Percentiles rank a stretch among this genome's conserved stretches.
phyloP scores from a whole-genome alignment of 2,888 invertebrate species.

The Nomada hirtipes region DNA sequence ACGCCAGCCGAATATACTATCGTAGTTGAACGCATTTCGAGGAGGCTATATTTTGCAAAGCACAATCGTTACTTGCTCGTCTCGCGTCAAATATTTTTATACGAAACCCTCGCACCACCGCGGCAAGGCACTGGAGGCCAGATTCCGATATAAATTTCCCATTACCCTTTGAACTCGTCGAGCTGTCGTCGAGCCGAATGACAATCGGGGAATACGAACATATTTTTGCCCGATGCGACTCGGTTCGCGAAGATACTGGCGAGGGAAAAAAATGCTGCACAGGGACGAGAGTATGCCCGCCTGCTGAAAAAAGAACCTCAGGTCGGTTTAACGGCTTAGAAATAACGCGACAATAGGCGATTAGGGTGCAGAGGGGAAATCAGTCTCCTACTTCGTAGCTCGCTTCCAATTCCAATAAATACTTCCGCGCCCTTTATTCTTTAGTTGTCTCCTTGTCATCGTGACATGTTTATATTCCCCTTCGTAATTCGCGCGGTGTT shows the following conservation, averaged over 20 bases:
- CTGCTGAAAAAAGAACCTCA: constrained; percentile 25
- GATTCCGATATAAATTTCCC: constrained; percentile 1
- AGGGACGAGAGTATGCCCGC: constrained; percentile 3
- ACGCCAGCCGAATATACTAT: background rate
- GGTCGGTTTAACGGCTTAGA: constrained; percentile 74
- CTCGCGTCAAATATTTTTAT: constrained; percentile 7
- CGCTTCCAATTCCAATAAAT: constrained; percentile 69
- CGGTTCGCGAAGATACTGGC: background rate
- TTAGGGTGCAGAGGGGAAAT: constrained; percentile 53
- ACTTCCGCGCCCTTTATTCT: constrained; percentile 60
- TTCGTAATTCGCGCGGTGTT: background rate
- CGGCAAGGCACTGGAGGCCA: too few species aligned
- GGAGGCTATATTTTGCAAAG: background rate
- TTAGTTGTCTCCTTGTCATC: constrained; percentile 41
- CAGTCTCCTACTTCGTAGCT: constrained; percentile 15
- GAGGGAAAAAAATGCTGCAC: background rate
- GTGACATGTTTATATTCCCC: constrained; percentile 52
- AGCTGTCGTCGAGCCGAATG: too few species aligned
- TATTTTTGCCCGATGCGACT: constrained; percentile 3
- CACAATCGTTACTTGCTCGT: background rate
- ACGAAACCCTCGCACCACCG: background rate
- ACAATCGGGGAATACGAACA: constrained; percentile 12
- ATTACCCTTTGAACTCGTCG: background rate
- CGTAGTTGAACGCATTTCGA: background rate
- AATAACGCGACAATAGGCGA: constrained; percentile 75